Conservation (phyloP, 2,888 invertebrate species). For the Drosophila limbata region DNA sequence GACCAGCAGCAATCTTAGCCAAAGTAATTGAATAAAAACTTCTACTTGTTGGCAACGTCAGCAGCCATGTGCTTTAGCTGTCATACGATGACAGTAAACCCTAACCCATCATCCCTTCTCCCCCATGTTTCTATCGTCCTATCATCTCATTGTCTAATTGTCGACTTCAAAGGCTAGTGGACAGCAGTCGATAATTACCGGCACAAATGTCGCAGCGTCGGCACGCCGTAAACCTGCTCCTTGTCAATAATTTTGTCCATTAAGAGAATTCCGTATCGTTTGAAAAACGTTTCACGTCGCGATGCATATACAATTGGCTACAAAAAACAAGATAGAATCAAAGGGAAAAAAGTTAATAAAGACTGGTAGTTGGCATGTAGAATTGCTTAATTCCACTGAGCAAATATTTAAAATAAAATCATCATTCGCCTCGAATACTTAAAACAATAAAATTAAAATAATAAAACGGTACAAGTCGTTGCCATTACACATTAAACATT, state of each 20-base stretch:
- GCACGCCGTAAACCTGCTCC: conserved; percentile 85
- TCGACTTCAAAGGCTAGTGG: conserved; percentile 40
- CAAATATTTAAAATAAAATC: no score
- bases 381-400: neutral
- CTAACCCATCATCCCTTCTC: neutral
- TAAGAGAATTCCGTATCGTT: conserved; percentile 83
- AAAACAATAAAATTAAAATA: no score
- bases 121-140: neutral
- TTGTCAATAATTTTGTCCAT: conserved; percentile 82
- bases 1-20: conserved; percentile 53
- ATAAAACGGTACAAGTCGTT: no score
- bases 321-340: conserved; percentile 42
- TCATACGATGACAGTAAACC: conserved; percentile 35
- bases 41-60: conserved; percentile 66
- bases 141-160: conserved; percentile 8
- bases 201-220: conserved; percentile 91
- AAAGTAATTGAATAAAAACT: conserved; percentile 76
- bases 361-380: neutral
- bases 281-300: conserved; percentile 83
- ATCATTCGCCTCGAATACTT: no score
- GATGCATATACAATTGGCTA: conserved; percentile 79
- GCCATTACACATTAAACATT: no score
- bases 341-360: neutral
- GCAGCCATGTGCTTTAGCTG: conserved; percentile 44
- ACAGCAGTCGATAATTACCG: conserved; percentile 82